These are phyloP conservation scores for Mactra quadrangularis DNA, from an alignment of 1,140 invertebrate species.

Conservation along the genomic window DNA sequence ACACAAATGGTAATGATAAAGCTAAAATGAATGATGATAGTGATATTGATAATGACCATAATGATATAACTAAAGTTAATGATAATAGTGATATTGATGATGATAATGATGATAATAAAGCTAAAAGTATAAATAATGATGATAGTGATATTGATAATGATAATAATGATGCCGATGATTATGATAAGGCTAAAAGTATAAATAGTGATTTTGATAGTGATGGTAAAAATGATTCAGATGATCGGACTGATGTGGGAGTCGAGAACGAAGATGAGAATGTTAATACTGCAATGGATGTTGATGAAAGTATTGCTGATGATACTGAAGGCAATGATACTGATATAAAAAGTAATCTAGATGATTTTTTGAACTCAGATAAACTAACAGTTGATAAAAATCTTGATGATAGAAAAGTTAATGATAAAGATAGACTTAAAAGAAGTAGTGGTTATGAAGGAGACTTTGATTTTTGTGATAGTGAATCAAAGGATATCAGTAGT, in stretches of 20 bases:
- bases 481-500: background rate
- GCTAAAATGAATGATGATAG: conserved; percentile 15
- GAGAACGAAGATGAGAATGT: background rate
- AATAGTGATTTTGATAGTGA: background rate
- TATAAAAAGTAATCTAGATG: no score
- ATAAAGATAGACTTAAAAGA: no score
- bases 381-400: no score
- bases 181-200: no score
- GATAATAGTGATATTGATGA: conserved; percentile 9
- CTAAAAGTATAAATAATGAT: no score
- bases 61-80: background rate
- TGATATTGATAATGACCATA: background rate
- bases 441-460: conserved; percentile 4
- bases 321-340: background rate
- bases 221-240: background rate
- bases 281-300: background rate
- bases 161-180: no score
- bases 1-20: conserved; percentile 11
- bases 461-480: conserved; percentile 53
- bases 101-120: no score
- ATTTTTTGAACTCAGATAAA: no score
- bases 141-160: background rate
- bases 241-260: background rate
- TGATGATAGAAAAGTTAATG: no score
- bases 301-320: background rate